Conservation (phyloP, 2,797 vertebrate genomes). For the Muscicapa comitata region DNA sequence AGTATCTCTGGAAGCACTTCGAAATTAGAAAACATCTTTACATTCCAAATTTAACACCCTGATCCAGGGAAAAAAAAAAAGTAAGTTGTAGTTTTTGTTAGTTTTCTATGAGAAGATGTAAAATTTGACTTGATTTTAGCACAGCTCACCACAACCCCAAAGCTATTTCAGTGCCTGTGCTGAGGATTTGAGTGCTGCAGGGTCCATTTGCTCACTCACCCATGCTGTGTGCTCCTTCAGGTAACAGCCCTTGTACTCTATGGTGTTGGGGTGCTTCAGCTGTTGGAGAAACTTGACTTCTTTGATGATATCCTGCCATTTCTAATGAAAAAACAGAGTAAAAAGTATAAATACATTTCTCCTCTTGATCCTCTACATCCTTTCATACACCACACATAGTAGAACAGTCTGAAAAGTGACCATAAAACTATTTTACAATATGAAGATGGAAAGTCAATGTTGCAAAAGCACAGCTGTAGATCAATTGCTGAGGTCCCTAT, state of each 20-base stretch:
- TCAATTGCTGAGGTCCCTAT: neutral
- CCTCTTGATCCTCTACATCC: neutral
- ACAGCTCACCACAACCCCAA: neutral
- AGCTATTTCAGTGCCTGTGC: neutral
- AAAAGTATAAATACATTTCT: neutral
- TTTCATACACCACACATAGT: neutral
- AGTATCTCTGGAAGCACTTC: neutral
- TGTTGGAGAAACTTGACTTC: constrained; percentile 96
- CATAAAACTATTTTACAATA: neutral
- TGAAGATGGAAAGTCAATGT: neutral
- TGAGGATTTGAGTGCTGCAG: neutral
- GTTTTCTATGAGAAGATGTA: neutral
- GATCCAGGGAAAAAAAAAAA: neutral
- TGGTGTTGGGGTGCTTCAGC: constrained; percentile 95
- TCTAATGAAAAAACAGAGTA: constrained; percentile 71
- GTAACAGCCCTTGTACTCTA: constrained; percentile 99
- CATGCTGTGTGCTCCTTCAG: constrained; percentile 97
- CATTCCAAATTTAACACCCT: rapidly evolving
- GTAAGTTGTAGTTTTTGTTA: neutral
- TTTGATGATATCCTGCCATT: constrained; percentile 99
- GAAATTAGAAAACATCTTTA: neutral
- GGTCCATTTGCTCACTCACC: constrained; percentile 70
- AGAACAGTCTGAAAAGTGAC: neutral
- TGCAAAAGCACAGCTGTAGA: neutral
- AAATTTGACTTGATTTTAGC: neutral